Evolutionary conservation across 2,888 invertebrate species (phyloP), one percentile per base, ranked within the genome.

Genomic region (Caprella mutica): DNA sequence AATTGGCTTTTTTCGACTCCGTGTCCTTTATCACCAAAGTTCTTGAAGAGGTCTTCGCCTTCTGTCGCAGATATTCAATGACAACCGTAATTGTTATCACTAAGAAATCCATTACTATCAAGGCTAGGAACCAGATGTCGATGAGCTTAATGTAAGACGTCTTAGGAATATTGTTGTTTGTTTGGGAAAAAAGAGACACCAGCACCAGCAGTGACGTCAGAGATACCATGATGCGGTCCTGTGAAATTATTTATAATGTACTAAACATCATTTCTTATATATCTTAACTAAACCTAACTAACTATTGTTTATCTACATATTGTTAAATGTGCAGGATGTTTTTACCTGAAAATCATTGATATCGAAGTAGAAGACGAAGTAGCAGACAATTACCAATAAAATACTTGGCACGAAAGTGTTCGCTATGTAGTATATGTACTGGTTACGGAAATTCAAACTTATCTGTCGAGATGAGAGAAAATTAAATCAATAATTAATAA

Each of bases 101-200:
- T n/a, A 24, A 44, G 44, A 44, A 44, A n/a, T 44, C 44, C 3
- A 44, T 27, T 6, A 17, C 44, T 24, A 44, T 44, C 26, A 26
- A 1, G 17, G 44, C 14, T 27, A 44, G 24, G 52, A 52, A 24
- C 39, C 52, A 52, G 3, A 52, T 38, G 14, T 35, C 24, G 38
- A 52, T 38, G 33, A 52, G 52, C 30, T 52, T 52, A 24, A 39
- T 52, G 52, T 52, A 52, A 3, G 52, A 39, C 23, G 52, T 38
- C 35, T 21, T 35, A 2, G 33, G 26, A 14, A 26, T 66, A 56
- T n/a, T 24, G 26, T 44, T 27, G 5, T 24, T 44, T 17, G 44
- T 44, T 27, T 44, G 44, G 5, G 44, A 44, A 17, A 44, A 44
- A 24, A 44, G 26, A 21, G 44, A 44, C 44, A 44, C 44, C 26